Evolutionary conservation across 2,113 vertebrate genomes (phyloP).

Genomic region (Ceyx margarethae): DNA sequence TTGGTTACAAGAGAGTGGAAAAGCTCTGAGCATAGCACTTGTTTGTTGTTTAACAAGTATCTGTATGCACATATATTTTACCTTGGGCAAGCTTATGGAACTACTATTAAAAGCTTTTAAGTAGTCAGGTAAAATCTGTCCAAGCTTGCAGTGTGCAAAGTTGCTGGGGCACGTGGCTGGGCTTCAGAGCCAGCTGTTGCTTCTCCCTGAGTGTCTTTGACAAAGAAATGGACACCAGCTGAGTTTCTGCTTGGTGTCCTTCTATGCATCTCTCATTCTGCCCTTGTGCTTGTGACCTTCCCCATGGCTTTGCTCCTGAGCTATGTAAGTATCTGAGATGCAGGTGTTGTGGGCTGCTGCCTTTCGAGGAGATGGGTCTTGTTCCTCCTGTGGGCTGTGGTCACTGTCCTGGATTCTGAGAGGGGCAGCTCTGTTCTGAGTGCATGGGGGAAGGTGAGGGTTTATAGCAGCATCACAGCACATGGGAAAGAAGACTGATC

Average conservation of each 20-base stretch:
- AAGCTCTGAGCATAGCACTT: not conserved
- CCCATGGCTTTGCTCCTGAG: not conserved
- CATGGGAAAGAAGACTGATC: not conserved
- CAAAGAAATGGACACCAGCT: not conserved
- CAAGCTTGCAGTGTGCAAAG: not conserved
- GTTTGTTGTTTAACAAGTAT: not conserved
- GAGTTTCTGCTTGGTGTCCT: not conserved
- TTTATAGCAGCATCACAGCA: not conserved
- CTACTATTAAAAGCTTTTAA: not conserved
- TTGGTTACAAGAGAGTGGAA: not conserved
- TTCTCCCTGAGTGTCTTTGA: not conserved
- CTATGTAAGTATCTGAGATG: accelerated
- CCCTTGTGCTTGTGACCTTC: not conserved
- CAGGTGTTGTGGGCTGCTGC: not conserved
- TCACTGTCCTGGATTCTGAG: accelerated
- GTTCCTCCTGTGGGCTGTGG: accelerated
- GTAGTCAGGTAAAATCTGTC: not conserved
- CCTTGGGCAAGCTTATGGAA: not conserved
- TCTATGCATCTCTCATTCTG: not conserved
- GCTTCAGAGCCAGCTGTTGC: accelerated
- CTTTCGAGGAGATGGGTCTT: not conserved
- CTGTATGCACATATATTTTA: not conserved
- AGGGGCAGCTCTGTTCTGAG: not conserved
- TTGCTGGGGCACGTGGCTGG: not conserved
- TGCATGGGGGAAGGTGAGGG: accelerated